Conservation (phyloP, 2,888 invertebrate genomes). For the Apotomis turbidana region DNA sequence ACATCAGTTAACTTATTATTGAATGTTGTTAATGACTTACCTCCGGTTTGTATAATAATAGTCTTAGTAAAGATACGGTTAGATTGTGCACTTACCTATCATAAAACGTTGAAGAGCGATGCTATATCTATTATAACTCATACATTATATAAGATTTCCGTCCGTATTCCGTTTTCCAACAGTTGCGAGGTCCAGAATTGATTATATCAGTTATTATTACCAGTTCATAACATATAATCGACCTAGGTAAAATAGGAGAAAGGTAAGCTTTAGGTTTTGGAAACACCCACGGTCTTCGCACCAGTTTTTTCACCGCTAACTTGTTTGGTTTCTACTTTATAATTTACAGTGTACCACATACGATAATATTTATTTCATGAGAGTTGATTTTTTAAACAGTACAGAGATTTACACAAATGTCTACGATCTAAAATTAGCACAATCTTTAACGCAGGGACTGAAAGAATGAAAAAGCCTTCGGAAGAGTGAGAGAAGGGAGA, state of each 20-base stretch:
- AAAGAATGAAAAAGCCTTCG: conserved; percentile 37
- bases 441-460: conserved; percentile 34
- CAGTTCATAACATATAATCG: conserved; percentile 12
- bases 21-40: conserved; percentile 31
- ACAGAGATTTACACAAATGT: conserved; percentile 24
- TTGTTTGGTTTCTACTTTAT: conserved; percentile 7
- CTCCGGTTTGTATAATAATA: conserved; percentile 29
- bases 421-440: conserved; percentile 40
- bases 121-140: conserved; percentile 31
- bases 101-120: conserved; percentile 52
- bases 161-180: conserved; percentile 4
- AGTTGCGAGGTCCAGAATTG: background rate
- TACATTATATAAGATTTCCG: conserved; percentile 47
- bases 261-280: conserved; percentile 32
- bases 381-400: background rate
- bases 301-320: conserved; percentile 33
- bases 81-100: conserved; percentile 59
- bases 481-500: conserved; percentile 27
- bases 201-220: conserved; percentile 11
- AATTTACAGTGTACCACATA: conserved; percentile 8
- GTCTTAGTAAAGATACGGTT: conserved; percentile 24
- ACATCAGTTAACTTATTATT: conserved; percentile 12
- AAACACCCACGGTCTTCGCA: conserved; percentile 37
- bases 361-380: conserved; percentile 1
- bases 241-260: conserved; percentile 36